phyloP scores from a whole-genome alignment of 2,797 vertebrate genomes.

The Sphaeramia orbicularis region DNA sequence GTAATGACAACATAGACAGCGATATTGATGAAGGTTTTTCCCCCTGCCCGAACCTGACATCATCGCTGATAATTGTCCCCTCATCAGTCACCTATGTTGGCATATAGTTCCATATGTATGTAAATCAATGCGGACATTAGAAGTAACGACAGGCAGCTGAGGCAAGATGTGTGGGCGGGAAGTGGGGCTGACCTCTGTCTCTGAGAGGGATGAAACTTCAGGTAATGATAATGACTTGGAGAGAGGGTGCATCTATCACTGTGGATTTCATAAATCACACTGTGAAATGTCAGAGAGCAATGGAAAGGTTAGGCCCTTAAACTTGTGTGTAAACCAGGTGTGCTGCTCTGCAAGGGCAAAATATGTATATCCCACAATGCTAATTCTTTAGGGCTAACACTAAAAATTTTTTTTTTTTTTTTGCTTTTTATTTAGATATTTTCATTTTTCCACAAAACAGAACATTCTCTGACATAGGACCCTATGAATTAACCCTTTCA shows the following conservation, averaged over 20 bases:
- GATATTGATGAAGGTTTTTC: conserved; percentile 47
- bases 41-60: conserved; percentile 32
- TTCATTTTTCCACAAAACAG: too few species aligned
- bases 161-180: conserved; percentile 27
- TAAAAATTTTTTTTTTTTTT: background rate
- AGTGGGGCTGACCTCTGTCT: conserved; percentile 31
- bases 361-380: conserved; percentile 26
- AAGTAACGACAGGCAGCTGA: conserved; percentile 14
- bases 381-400: background rate
- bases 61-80: conserved; percentile 46
- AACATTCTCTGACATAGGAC: too few species aligned
- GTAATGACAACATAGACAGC: conserved; percentile 48
- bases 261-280: conserved; percentile 60
- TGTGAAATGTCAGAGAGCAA: conserved; percentile 50
- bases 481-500: too few species aligned
- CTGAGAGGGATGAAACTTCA: conserved; percentile 52
- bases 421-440: too few species aligned
- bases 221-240: conserved; percentile 49
- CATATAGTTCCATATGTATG: conserved; percentile 49
- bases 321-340: background rate
- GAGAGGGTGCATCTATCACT: conserved; percentile 40
- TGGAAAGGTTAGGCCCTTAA: conserved; percentile 37
- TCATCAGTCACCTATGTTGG: conserved; percentile 53
- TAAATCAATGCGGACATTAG: conserved; percentile 60
- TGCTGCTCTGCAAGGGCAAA: conserved; percentile 35